Evolutionary conservation across 2,113 vertebrate species (phyloP).

Genomic region (Carassius auratus): DNA sequence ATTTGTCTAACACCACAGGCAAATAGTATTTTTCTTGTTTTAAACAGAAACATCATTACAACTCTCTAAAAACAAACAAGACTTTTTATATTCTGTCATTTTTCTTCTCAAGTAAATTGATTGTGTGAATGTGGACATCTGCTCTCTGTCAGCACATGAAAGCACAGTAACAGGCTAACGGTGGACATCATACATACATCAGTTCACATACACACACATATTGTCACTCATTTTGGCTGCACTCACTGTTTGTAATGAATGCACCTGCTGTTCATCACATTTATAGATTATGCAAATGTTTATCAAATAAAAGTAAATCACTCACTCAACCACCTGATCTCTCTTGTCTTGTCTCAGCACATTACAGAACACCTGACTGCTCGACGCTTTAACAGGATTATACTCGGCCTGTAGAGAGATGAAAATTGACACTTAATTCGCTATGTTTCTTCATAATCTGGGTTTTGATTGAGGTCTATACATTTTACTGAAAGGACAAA

Average conservation of each 20-base stretch:
- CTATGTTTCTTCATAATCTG: no score
- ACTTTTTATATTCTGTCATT: background rate
- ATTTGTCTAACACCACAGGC: background rate
- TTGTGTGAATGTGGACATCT: background rate
- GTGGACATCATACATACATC: background rate
- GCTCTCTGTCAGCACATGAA: no score
- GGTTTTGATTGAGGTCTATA: slow-evolving; percentile 2
- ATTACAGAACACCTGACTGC: slow-evolving; percentile 44
- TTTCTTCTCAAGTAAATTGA: background rate
- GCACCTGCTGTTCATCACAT: slow-evolving; percentile 18
- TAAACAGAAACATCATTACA: background rate
- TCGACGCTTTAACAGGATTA: slow-evolving; percentile 56
- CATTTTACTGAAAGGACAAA: background rate
- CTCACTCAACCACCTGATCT: slow-evolving; percentile 8
- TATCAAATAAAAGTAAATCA: slow-evolving; percentile 33
- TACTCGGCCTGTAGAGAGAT: slow-evolving; percentile 46
- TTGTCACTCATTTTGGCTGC: background rate
- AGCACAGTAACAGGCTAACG: slow-evolving; percentile 10
- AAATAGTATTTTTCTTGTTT: background rate
- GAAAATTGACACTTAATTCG: slow-evolving; percentile 5
- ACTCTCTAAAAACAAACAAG: background rate
- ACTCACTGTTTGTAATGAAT: slow-evolving; percentile 7
- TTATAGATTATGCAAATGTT: slow-evolving; percentile 51
- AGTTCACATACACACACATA: slow-evolving; percentile 23
- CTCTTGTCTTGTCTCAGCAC: slow-evolving; percentile 13